Base-by-base conservation (phyloP, 2,113 vertebrate genomes). In the Bagarius yarrelli region DNA sequence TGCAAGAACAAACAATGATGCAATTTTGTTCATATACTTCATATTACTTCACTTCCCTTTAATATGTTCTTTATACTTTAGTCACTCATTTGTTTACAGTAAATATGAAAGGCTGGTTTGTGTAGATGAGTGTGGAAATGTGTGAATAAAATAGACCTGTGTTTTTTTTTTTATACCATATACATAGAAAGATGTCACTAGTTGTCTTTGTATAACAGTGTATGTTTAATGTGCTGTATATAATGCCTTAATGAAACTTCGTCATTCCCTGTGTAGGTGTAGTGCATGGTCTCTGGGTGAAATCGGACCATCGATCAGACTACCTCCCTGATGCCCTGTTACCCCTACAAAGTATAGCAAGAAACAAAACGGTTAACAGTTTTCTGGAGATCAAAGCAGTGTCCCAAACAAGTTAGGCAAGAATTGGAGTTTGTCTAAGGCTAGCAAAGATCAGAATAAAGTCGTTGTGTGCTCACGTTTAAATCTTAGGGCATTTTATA, bases 41-140 rank as follows among this genome's bases (percentile, higher is more conserved):
- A 82, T 84, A 82, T 81, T 81, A 81, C 85, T 81, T 87, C 84
- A 75, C 73, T 82, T 85, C 70, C 69, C 81, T 72, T 82, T 72
- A 80, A 60, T 90, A 88, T 86, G 36, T 40, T 40, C 76, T 90
- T 88, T 72, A 87, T 66, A 47, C 80, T 89, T 80, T 89, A 86
- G 40, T 92, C 86, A 86, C 87, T 84, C 32, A 84, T 89, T 92
- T 91, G 91, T 93, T 92, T 91, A 91, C 90, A 92, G 87, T 85
- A 87, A 89, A 78, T 80, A 87, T 84, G 87, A 80, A 85, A 87
- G 84, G 85, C 85, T 90, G 87, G 85, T 87, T 85, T 70, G 85
- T 83, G 32, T 84, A 79, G 85, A 75, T 78, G 53, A 60, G 78
- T 71, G 63, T 82, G 74, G 87, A 86, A 86, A 76, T 88, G 80